Evolutionary conservation across 1,140 invertebrate genomes (phyloP).

Genomic region (Drosophila neocordata): DNA sequence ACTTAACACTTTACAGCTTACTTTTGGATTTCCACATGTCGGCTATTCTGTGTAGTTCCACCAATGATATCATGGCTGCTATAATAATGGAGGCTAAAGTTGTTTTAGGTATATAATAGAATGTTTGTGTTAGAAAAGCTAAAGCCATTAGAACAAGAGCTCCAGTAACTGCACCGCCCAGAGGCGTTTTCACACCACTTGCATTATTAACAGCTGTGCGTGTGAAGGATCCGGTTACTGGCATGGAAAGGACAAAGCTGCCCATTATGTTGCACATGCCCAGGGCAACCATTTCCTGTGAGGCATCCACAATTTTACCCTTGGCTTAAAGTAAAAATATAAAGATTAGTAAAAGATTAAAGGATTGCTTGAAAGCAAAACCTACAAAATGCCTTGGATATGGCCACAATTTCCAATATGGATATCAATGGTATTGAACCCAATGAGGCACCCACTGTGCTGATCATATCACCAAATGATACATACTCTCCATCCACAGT

Average conservation of each 20-base stretch:
- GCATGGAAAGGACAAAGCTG: constrained; percentile 94
- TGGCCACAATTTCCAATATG: constrained; percentile 91
- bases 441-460: constrained; percentile 86
- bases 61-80: constrained; percentile 90
- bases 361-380: constrained; percentile 14
- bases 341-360: background rate
- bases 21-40: constrained; percentile 93
- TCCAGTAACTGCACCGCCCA: constrained; percentile 92
- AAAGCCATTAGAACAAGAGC: constrained; percentile 88
- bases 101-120: constrained; percentile 91
- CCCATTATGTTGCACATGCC: constrained; percentile 93
- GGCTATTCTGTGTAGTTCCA: constrained; percentile 89
- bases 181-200: constrained; percentile 93
- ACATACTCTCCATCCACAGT: constrained; percentile 74
- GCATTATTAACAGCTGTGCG: constrained; percentile 96
- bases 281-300: constrained; percentile 93
- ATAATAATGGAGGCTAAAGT: constrained; percentile 90
- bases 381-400: constrained; percentile 93
- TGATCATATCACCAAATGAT: constrained; percentile 86
- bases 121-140: constrained; percentile 88
- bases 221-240: constrained; percentile 94
- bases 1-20: constrained; percentile 82
- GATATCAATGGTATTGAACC: constrained; percentile 89
- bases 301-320: constrained; percentile 90
- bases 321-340: constrained; percentile 85